phyloP scores from a whole-genome alignment of 2,888 invertebrate species.

The Synergus laeviventris region DNA sequence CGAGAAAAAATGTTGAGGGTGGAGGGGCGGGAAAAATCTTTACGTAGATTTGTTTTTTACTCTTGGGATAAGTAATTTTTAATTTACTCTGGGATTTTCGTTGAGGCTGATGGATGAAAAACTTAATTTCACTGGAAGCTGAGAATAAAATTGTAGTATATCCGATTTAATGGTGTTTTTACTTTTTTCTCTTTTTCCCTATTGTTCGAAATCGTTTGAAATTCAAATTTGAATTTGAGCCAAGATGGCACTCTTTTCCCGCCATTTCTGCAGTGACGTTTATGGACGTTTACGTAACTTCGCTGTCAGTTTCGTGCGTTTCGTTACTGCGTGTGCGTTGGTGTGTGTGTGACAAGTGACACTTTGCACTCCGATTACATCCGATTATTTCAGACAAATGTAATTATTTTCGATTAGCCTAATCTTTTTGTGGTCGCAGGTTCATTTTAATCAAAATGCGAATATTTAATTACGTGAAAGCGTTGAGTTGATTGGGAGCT shows the following conservation, averaged over 20 bases:
- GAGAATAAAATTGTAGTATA: not conserved
- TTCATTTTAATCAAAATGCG: constrained; percentile 11
- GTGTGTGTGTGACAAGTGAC: too few species aligned
- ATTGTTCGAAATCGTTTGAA: not conserved
- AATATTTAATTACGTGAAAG: constrained; percentile 22
- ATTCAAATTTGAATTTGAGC: not conserved
- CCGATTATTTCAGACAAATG: not conserved
- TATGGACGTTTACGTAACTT: too few species aligned
- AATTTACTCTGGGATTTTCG: not conserved
- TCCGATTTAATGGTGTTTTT: not conserved
- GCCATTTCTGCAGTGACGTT: constrained; percentile 8
- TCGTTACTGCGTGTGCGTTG: too few species aligned
- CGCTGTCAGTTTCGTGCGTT: too few species aligned
- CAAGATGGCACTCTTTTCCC: constrained; percentile 4
- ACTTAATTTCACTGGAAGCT: not conserved
- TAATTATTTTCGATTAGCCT: not conserved
- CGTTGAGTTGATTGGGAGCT: not conserved
- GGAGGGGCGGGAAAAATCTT: not conserved
- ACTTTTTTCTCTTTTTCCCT: too few species aligned
- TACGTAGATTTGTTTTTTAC: not conserved
- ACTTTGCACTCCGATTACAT: not conserved
- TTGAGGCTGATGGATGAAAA: not conserved
- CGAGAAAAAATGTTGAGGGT: not conserved
- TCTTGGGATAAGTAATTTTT: not conserved
- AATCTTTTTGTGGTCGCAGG: not conserved